phyloP scores from a whole-genome alignment of 2,113 vertebrate genomes.

The Dascyllus trimaculatus region DNA sequence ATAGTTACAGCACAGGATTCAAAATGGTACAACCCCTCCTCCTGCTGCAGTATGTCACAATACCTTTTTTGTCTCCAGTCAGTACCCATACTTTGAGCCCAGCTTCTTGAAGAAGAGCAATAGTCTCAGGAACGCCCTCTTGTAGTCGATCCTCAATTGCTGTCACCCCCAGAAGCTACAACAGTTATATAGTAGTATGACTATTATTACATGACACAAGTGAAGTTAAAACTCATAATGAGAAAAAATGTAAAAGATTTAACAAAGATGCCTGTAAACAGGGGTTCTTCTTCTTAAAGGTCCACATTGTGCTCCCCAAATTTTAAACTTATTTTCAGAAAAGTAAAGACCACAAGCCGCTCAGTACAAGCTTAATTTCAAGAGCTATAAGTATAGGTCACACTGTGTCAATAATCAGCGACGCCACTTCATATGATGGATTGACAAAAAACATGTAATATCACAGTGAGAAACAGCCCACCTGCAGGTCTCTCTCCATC shows the following conservation, averaged over 20 bases:
- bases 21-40: not conserved
- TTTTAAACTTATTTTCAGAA: not conserved
- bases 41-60: not conserved
- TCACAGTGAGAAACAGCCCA: conserved; percentile 62
- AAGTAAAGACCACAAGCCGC: not conserved
- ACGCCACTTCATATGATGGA: not conserved
- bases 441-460: conserved; percentile 3
- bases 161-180: conserved; percentile 92
- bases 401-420: not conserved
- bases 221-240: not conserved
- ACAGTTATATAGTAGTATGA: not conserved
- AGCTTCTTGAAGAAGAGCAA: conserved; percentile 87
- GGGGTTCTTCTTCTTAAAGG: not conserved
- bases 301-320: not conserved
- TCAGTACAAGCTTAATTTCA: not conserved
- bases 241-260: not conserved
- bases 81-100: conserved; percentile 95
- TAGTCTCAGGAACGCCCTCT: conserved; percentile 91
- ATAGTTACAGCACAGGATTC: not conserved
- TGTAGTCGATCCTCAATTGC: conserved; percentile 95
- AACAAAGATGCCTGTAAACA: not conserved
- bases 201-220: not conserved
- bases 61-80: conserved; percentile 97
- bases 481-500: conserved; percentile 91
- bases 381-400: not conserved